Conservation (phyloP, 2,113 vertebrate species). For the Hippocampus barbouri region DNA sequence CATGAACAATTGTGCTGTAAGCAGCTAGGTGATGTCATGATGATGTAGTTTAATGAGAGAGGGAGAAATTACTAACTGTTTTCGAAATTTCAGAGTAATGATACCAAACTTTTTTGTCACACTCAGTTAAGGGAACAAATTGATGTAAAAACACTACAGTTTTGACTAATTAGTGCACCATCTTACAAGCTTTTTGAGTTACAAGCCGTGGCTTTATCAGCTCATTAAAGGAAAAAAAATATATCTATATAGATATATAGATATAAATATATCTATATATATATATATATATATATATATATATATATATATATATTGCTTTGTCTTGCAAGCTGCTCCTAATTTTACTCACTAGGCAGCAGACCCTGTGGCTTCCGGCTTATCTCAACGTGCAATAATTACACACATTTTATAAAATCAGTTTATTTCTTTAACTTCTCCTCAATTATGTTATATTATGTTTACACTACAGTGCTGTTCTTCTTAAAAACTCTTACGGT, state of each 20-base stretch:
- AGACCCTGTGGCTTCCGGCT: neutral
- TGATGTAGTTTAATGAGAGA: slow-evolving; percentile 23
- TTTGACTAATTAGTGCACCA: too few relatives aligned
- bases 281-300: too few relatives aligned
- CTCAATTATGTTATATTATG: neutral
- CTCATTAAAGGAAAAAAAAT: too few relatives aligned
- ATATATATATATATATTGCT: too few relatives aligned
- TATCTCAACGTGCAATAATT: neutral
- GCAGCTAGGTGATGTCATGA: slow-evolving; percentile 51
- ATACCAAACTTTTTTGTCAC: slow-evolving; percentile 31
- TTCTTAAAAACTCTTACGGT: too few relatives aligned
- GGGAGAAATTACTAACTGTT: slow-evolving; percentile 16
- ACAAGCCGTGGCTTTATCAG: too few relatives aligned
- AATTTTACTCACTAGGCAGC: neutral
- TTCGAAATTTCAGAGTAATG: slow-evolving; percentile 4
- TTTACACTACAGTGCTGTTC: too few relatives aligned
- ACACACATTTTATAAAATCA: neutral
- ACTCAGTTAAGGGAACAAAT: neutral
- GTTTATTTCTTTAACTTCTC: neutral
- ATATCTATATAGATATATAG: too few relatives aligned
- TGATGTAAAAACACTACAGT: neutral
- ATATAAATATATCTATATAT: too few relatives aligned
- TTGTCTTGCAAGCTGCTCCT: neutral
- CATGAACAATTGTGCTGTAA: slow-evolving; percentile 49
- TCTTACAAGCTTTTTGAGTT: too few relatives aligned